Base-by-base conservation (phyloP, 2,888 invertebrate species). In the Pinctada fucata region DNA sequence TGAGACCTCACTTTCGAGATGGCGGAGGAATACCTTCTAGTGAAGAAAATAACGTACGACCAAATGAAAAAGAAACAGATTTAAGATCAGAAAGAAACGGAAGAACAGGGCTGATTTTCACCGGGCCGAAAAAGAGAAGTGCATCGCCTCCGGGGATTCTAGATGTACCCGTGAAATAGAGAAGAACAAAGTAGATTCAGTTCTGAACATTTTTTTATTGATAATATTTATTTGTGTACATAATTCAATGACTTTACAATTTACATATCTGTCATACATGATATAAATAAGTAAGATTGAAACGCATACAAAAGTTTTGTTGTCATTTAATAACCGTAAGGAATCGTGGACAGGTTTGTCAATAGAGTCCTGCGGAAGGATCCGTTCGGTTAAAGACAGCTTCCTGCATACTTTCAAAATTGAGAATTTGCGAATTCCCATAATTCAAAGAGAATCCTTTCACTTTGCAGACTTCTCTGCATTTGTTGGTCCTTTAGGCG, bases 401-500 rank as follows among this genome's bases (percentile, higher is more conserved):
- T n/a, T 63, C 51, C 51, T 49, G 64, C n/a, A 51, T 48, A 10
- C 47, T 31, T n/a, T n/a, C n/a, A n/a, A n/a, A n/a, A 72, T 84
- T 85, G 3, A 87, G 50, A 0, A 72, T 49, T 45, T 79, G 70
- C 10, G 76, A 47, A 45, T 71, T 82, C 10, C 51, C 66, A 48
- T 31, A 31, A 31, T 31, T 31, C 31, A 31, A 31, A 31, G 31
- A 31, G 31, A 31, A 31, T 31, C 31, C 31, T 31, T 31, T 31
- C 31, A 31, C 31, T 31, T 31, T 31, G 31, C 31, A 31, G 31
- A 31, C 31, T 82, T 79, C 78, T 31, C 76, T 69, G 6, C 76
- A 75, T 31, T 71, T 50, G 4, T 49, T 49, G 2, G 89, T 85
- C 49, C 80, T 82, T 74, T 87, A 90, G 0, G 83, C 86, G 77